Evolutionary conservation across 1,140 invertebrate species (phyloP).

Genomic region (Centruroides vittatus): DNA sequence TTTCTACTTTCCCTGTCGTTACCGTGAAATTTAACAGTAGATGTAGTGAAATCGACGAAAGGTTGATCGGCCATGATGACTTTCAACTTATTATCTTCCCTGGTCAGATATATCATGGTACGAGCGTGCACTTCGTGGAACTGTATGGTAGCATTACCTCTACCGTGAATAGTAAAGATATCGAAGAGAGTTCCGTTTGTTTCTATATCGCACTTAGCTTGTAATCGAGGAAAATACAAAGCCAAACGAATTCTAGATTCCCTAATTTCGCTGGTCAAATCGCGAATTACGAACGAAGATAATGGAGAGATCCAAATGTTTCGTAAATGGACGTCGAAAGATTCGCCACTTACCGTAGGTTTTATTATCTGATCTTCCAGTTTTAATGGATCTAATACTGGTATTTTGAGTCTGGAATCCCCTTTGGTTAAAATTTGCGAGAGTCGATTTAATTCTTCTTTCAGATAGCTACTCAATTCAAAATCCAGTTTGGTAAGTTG

Average conservation of each 20-base stretch:
- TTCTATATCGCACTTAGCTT: conserved; percentile 12
- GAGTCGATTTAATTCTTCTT: conserved; percentile 2
- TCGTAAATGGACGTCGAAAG: conserved; percentile 16
- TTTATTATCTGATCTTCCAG: conserved; percentile 16
- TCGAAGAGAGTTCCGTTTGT: conserved; percentile 19
- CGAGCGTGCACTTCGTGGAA: conserved; percentile 19
- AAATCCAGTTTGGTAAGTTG: conserved; percentile 4
- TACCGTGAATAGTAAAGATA: conserved; percentile 17
- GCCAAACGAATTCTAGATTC: conserved; percentile 16
- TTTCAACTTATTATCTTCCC: conserved; percentile 11
- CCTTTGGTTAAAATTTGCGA: conserved; percentile 10
- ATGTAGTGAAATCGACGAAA: conserved; percentile 17
- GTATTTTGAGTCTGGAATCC: conserved; percentile 3
- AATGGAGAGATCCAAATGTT: conserved; percentile 14
- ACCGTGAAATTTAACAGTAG: not conserved
- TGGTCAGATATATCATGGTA: conserved; percentile 17
- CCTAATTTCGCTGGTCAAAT: conserved; percentile 14
- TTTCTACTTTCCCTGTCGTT: not conserved
- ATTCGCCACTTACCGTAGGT: conserved; percentile 17
- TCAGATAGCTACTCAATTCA: conserved; percentile 3
- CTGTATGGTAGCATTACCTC: conserved; percentile 15
- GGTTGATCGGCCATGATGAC: conserved; percentile 17
- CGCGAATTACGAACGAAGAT: conserved; percentile 13
- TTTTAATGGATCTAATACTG: conserved; percentile 14
- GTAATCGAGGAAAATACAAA: conserved; percentile 17